Conservation (phyloP, 92 coral and sea anemone species). For the Hydrozoanthus gracilis region DNA sequence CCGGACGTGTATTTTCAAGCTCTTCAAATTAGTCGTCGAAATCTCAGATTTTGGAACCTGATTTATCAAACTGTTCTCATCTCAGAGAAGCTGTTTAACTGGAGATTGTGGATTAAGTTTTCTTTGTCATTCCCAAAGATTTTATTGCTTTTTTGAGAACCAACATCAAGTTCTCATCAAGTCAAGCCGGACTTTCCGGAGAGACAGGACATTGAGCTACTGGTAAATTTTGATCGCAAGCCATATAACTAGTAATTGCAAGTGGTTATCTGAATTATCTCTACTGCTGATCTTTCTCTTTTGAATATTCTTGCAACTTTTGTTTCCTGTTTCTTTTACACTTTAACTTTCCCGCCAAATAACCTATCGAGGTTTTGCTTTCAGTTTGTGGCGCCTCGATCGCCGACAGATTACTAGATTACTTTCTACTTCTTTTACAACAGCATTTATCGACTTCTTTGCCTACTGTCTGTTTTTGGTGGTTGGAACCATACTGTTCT, state of each 20-base stretch:
- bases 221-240: background rate
- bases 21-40: too few species aligned
- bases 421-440: background rate
- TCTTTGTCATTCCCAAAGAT: too few species aligned
- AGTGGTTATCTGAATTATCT: background rate
- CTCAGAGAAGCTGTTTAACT: too few species aligned
- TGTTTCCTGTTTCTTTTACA: background rate
- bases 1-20: too few species aligned
- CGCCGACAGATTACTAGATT: background rate
- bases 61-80: too few species aligned
- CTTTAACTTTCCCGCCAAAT: constrained; percentile 1
- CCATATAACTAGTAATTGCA: background rate
- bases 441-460: constrained; percentile 5
- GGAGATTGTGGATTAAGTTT: too few species aligned
- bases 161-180: too few species aligned
- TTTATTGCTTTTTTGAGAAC: too few species aligned
- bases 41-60: too few species aligned
- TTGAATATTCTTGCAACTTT: background rate
- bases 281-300: background rate
- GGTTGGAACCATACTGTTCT: constrained; percentile 1
- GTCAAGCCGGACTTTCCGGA: too few species aligned
- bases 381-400: constrained; percentile 2
- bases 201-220: too few species aligned
- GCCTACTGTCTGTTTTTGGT: constrained; percentile 4
- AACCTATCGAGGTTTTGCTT: background rate